Percentiles rank a stretch among this genome's conserved stretches.
phyloP scores from a whole-genome alignment of 2,888 invertebrate genomes.

The Cephonodes hylas region DNA sequence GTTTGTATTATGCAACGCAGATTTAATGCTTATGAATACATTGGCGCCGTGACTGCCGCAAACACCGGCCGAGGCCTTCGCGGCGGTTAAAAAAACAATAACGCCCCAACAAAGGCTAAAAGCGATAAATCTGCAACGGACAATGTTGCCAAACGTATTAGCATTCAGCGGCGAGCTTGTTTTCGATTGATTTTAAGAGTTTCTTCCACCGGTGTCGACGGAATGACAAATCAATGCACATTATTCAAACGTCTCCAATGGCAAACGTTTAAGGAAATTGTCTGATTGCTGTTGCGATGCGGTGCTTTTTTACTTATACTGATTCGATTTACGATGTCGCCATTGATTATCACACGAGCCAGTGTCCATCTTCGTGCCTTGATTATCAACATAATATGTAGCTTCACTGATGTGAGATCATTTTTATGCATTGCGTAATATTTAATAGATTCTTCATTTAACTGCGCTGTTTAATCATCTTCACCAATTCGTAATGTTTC shows the following conservation, averaged over 20 bases:
- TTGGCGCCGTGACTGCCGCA: not conserved
- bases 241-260: not conserved
- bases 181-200: conserved; percentile 9
- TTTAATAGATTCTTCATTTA: not conserved
- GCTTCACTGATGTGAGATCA: not conserved
- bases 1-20: not conserved
- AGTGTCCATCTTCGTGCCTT: not conserved
- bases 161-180: not conserved
- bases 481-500: too few relatives aligned
- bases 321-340: not conserved
- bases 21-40: not conserved
- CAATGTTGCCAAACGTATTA: conserved; percentile 4
- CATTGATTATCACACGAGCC: not conserved
- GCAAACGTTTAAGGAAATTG: conserved; percentile 6
- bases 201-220: not conserved
- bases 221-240: not conserved
- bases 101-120: not conserved
- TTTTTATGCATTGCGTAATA: not conserved
- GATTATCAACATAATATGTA: not conserved
- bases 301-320: not conserved
- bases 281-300: not conserved
- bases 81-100: conserved; percentile 7
- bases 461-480: too few relatives aligned
- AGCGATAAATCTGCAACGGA: not conserved
- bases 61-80: not conserved